Percentiles rank a stretch among this genome's conserved stretches.
phyloP scores from a whole-genome alignment of 2,113 vertebrate species.

The Brachyhypopomus occidentalis region DNA sequence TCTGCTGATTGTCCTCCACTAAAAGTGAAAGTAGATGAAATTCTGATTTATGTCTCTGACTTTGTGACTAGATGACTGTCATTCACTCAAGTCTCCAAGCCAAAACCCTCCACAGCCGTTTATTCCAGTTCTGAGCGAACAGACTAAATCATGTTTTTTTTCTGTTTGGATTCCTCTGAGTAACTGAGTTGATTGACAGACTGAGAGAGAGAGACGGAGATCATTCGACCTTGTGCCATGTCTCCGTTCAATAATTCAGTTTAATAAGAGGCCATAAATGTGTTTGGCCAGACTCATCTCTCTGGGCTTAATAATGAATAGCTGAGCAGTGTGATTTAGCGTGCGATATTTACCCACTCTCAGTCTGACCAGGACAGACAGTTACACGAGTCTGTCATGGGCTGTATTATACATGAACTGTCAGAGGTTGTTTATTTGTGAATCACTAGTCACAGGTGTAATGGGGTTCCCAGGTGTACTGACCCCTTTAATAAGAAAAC shows the following conservation, averaged over 20 bases:
- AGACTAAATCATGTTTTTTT: too few species aligned
- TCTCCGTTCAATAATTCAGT: slow-evolving; percentile 11
- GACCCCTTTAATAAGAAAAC: too few species aligned
- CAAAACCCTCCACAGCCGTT: too few species aligned
- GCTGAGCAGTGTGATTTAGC: neutral
- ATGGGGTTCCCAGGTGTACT: too few species aligned
- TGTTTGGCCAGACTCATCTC: neutral
- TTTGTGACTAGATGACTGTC: too few species aligned
- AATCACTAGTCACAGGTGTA: too few species aligned
- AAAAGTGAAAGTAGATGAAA: too few species aligned
- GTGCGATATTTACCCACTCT: neutral
- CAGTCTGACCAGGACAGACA: neutral
- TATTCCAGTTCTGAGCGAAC: too few species aligned
- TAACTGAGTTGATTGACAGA: neutral
- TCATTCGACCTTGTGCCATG: neutral
- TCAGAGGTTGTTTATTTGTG: neutral
- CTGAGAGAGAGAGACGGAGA: neutral
- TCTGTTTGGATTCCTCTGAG: neutral
- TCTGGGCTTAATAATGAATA: slow-evolving; percentile 18
- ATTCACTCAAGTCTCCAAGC: too few species aligned
- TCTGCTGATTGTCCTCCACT: too few species aligned
- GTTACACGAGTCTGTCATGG: neutral
- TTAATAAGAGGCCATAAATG: slow-evolving; percentile 13
- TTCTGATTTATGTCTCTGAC: too few species aligned
- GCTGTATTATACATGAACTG: neutral